A percentile compares a stretch with the other conserved stretches of the same genome.
Conservation (phyloP, 2,888 invertebrate genomes). For the Phytoseiulus persimilis region DNA sequence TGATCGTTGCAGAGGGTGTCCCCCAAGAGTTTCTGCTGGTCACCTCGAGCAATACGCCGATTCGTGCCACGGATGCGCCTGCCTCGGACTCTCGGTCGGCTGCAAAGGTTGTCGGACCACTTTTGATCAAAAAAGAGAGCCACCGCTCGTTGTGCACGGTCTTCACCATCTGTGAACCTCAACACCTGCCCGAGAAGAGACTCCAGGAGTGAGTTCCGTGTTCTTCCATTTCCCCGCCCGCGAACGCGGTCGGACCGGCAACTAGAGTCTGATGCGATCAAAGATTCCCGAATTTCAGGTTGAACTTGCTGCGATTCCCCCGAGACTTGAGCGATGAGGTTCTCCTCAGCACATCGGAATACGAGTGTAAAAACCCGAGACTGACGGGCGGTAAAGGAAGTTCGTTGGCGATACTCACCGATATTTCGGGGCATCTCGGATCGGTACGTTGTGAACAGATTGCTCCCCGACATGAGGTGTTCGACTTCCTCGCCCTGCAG, state of each 20-base stretch:
- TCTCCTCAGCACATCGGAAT: too few relatives aligned
- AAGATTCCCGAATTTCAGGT: too few relatives aligned
- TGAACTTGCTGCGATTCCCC: too few relatives aligned
- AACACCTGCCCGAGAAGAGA: not conserved
- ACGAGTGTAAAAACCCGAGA: too few relatives aligned
- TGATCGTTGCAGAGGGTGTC: too few relatives aligned
- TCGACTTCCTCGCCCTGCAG: too few relatives aligned
- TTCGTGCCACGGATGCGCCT: too few relatives aligned
- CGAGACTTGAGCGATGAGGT: too few relatives aligned
- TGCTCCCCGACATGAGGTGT: not conserved
- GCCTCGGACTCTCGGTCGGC: not conserved
- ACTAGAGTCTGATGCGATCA: too few relatives aligned
- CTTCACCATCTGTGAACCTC: not conserved
- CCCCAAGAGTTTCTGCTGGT: not conserved
- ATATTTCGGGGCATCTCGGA: not conserved
- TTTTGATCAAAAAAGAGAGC: not conserved
- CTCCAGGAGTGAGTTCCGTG: not conserved
- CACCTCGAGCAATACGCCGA: too few relatives aligned
- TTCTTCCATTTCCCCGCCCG: too few relatives aligned
- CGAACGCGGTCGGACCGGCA: too few relatives aligned
- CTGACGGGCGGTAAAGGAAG: not conserved
- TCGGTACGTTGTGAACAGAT: not conserved
- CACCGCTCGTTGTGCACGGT: not conserved
- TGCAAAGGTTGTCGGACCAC: not conserved
- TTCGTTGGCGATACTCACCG: not conserved